These are phyloP conservation scores for Prosapia bicincta DNA, from an alignment of 2,888 invertebrate species.

Conservation along the genomic window DNA sequence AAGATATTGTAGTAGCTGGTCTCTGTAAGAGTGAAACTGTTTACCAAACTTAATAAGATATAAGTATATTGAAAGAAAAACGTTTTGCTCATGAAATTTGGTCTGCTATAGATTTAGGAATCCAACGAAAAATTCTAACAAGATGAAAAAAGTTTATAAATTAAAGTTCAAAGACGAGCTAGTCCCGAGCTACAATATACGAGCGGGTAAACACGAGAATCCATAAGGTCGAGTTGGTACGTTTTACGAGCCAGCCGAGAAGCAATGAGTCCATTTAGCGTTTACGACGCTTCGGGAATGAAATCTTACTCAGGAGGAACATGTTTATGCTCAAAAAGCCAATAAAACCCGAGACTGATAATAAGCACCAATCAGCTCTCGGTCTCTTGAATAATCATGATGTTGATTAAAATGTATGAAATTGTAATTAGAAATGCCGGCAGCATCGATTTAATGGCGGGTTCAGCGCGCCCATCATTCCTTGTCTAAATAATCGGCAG, in stretches of 20 bases:
- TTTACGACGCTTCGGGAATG: background rate
- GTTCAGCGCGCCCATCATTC: slow-evolving; percentile 25
- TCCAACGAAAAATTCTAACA: no score
- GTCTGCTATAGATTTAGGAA: no score
- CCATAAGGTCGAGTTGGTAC: background rate
- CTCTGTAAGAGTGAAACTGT: no score
- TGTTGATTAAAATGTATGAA: slow-evolving; percentile 32
- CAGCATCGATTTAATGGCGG: slow-evolving; percentile 17
- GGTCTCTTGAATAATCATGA: background rate
- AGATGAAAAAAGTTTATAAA: no score
- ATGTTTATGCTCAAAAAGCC: background rate
- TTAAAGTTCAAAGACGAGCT: no score
- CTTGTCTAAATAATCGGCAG: background rate
- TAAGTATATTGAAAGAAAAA: no score
- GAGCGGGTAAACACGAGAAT: background rate
- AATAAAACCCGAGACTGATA: background rate
- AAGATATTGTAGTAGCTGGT: no score
- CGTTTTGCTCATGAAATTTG: no score
- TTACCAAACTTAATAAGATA: no score
- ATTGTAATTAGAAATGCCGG: slow-evolving; percentile 28
- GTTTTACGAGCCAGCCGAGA: background rate
- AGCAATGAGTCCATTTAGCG: background rate
- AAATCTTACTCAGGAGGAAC: background rate
- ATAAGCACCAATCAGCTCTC: background rate
- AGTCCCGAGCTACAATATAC: background rate